A percentile compares a stretch with the other conserved stretches of the same genome.
Conservation (phyloP, 2,888 invertebrate genomes). For the Teleiodes luculella region DNA sequence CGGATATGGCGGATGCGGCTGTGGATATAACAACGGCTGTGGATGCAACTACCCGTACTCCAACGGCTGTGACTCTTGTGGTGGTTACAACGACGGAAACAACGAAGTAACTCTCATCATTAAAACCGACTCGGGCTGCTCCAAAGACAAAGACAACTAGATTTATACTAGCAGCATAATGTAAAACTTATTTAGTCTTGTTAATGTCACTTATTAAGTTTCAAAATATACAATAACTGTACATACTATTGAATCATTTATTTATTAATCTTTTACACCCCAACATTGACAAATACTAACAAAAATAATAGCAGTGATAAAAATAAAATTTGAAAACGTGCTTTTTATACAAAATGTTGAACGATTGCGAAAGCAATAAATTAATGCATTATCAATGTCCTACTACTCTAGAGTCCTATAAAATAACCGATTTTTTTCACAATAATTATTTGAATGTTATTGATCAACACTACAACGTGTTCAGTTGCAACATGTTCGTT, state of each 20-base stretch:
- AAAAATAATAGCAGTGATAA: too few species aligned
- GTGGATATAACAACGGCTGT: constrained; percentile 10
- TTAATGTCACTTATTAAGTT: too few species aligned
- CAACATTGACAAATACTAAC: too few species aligned
- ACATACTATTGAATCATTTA: too few species aligned
- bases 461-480: not conserved
- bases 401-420: not conserved
- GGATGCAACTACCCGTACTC: not conserved
- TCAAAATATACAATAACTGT: too few species aligned
- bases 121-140: constrained; percentile 18
- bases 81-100: not conserved
- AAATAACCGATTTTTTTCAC: not conserved
- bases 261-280: too few species aligned
- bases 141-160: not conserved
- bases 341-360: not conserved
- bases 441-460: not conserved
- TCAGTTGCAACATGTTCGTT: too few species aligned
- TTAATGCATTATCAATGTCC: not conserved
- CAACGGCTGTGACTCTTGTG: not conserved
- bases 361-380: not conserved
- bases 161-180: too few species aligned
- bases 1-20: constrained; percentile 15
- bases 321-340: not conserved
- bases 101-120: constrained; percentile 20
- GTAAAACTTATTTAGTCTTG: too few species aligned